These are phyloP conservation scores for Apis florea DNA, from an alignment of 1,140 invertebrate genomes.

Conservation along the genomic window DNA sequence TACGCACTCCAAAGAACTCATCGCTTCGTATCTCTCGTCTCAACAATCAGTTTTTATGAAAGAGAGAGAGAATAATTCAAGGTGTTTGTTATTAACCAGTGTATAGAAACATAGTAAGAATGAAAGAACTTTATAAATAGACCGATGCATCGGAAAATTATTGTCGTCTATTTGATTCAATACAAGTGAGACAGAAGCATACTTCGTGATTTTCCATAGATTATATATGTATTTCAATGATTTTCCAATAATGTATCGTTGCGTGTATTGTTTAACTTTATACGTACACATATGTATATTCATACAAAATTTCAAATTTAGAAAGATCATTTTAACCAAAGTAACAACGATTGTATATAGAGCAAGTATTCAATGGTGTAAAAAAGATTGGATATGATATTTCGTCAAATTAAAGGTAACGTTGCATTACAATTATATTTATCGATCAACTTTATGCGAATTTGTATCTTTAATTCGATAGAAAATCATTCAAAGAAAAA, in stretches of 20 bases:
- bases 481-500: neutral
- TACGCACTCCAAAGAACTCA: slow-evolving; percentile 47
- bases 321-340: slow-evolving; percentile 13
- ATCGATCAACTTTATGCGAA: neutral
- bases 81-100: slow-evolving; percentile 43
- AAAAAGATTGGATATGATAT: slow-evolving; percentile 5
- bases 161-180: slow-evolving; percentile 18
- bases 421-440: neutral
- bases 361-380: slow-evolving; percentile 23
- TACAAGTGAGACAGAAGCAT: slow-evolving; percentile 13
- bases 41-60: slow-evolving; percentile 30
- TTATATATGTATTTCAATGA: neutral
- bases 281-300: neutral
- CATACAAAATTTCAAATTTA: slow-evolving; percentile 11
- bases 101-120: neutral
- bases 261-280: no score
- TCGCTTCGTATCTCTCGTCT: slow-evolving; percentile 25
- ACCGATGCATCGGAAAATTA: slow-evolving; percentile 17
- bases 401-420: slow-evolving; percentile 9
- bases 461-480: neutral
- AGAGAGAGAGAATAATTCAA: slow-evolving; percentile 24
- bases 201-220: slow-evolving; percentile 28
- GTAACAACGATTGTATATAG: neutral
- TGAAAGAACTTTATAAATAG: slow-evolving; percentile 34
- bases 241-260: neutral